phyloP scores from a whole-genome alignment of 2,113 vertebrate genomes.

The Oreochromis niloticus region DNA sequence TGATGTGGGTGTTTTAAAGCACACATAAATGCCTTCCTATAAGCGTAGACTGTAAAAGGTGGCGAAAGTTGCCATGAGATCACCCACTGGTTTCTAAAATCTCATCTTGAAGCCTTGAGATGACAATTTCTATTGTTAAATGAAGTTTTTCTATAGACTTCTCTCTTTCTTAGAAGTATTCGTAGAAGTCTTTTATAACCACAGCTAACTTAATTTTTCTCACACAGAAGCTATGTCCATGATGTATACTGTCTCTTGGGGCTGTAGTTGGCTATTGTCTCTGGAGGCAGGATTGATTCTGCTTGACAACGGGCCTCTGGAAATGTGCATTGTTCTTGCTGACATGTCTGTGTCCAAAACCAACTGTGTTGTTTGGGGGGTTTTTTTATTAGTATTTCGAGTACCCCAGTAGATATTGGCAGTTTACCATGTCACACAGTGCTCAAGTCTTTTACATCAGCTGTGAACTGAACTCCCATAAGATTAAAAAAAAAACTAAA shows the following conservation, averaged over 20 bases:
- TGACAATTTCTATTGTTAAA: background rate
- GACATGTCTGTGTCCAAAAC: background rate
- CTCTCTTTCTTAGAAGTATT: background rate
- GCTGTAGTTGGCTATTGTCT: background rate
- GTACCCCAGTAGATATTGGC: background rate
- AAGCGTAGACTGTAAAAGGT: background rate
- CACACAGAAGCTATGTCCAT: background rate
- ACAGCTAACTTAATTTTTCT: background rate
- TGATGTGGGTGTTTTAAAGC: background rate
- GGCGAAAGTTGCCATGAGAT: background rate
- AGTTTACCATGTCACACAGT: background rate
- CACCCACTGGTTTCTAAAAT: accelerated
- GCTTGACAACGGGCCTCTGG: background rate
- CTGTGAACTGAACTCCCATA: background rate
- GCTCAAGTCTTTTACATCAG: background rate
- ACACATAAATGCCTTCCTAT: accelerated
- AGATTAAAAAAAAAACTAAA: background rate
- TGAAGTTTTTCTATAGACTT: background rate
- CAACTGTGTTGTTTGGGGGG: accelerated
- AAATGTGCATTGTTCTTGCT: background rate
- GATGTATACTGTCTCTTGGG: background rate
- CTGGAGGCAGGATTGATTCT: background rate
- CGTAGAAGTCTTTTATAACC: background rate
- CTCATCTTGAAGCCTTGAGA: background rate
- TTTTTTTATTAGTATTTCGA: background rate